Evolutionary conservation across 2,888 invertebrate genomes (phyloP).

Genomic region (Calameuta idolon): DNA sequence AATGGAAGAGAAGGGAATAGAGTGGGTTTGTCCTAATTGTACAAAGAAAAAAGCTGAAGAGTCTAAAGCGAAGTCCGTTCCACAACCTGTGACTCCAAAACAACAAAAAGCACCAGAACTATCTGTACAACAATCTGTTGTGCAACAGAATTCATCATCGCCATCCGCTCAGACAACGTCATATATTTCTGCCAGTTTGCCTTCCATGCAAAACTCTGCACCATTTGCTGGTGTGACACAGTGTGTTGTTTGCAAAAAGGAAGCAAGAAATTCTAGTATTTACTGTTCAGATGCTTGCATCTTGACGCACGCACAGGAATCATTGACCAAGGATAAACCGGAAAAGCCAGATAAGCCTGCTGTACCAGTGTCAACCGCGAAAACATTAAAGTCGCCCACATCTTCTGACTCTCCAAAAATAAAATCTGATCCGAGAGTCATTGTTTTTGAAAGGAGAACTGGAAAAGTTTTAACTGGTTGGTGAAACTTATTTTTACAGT

Average conservation of each 20-base stretch:
- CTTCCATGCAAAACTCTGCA: conserved; percentile 18
- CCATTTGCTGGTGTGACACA: conserved; percentile 54
- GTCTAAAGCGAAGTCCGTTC: conserved; percentile 28
- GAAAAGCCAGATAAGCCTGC: conserved; percentile 20
- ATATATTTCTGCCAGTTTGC: background rate
- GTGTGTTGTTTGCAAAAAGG: conserved; percentile 84
- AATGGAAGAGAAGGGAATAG: conserved; percentile 89
- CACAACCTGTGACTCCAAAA: conserved; percentile 13
- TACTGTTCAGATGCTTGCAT: conserved; percentile 93
- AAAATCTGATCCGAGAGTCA: conserved; percentile 67
- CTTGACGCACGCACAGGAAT: conserved; percentile 83
- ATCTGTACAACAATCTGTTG: conserved; percentile 11
- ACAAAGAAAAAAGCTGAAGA: conserved; percentile 70
- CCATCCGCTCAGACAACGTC: conserved; percentile 17
- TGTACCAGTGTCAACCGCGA: conserved; percentile 37
- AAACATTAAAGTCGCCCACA: conserved; percentile 44
- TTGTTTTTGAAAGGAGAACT: conserved; percentile 86
- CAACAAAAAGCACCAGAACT: conserved; percentile 21
- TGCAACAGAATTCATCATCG: conserved; percentile 30
- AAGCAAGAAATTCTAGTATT: conserved; percentile 83
- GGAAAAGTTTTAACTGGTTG: conserved; percentile 73
- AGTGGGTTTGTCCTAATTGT: conserved; percentile 92
- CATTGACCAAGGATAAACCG: conserved; percentile 59
- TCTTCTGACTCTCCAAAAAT: conserved; percentile 45
- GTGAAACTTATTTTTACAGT: conserved; percentile 18